Evolutionary conservation across 1,140 invertebrate species (phyloP), one percentile per base, ranked within the genome.

Genomic region (Cardiocondyla obscurior): DNA sequence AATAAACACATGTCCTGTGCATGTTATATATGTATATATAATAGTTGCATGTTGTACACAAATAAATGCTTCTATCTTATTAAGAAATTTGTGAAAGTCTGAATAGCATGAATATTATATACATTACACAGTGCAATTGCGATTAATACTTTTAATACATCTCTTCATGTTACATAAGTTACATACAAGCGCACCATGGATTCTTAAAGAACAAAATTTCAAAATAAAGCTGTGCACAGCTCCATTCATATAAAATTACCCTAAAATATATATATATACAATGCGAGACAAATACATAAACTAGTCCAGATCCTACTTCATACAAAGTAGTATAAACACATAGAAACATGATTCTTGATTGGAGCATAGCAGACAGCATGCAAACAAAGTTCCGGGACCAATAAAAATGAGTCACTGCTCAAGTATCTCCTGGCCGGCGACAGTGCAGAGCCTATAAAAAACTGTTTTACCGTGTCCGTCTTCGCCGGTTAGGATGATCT

Each of bases 401-500:
- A 86, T 91, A 88, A 87, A 88, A 86, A 89, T 79, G 79, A 91
- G 88, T 94, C 92, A 94, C 91, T 94, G 93, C 85, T 94, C 93
- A 87, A 94, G 91, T 90, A 94, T 90, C 91, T 94, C 94, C 89
- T 94, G 94, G 92, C 93, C 93, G 91, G 93, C 92, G 93, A 94
- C 93, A 91, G 93, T 93, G 93, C 94, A 94, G 93, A 94, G 93
- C 94, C 93, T 94, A 94, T 94, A 94, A 92, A 94, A 94, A 94
- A 94, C 91, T 92, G 93, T 92, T 94, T 93, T 95, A 98, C 97
- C 97, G 94, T 98, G 97, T 90, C 98, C 97, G 94, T 98, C 98
- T 95, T 99, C 98, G 72, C 97, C 97, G 58, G 98, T 99, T 82
- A 99, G 96, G 90, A 99, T 99, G 88, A 99, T 97, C 94, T 99